Evolutionary conservation across 1,140 invertebrate genomes (phyloP).

Genomic region (Drosophila watanabei): DNA sequence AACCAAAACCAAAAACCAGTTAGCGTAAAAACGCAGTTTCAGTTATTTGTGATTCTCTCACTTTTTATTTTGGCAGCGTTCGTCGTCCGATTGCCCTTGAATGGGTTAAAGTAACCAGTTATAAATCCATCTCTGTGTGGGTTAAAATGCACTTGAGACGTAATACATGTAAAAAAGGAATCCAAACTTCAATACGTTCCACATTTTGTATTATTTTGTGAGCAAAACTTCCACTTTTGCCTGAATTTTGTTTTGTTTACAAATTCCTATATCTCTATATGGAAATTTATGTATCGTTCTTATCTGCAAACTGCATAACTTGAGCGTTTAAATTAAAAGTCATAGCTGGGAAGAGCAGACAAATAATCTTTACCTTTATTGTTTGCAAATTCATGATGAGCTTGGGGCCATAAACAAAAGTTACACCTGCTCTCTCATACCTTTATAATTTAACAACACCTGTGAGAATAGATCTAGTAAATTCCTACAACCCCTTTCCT

Average conservation of each 20-base stretch:
- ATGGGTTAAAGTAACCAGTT: conserved; percentile 68
- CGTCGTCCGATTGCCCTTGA: conserved; percentile 44
- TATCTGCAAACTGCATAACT: conserved; percentile 36
- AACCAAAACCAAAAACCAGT: conserved; percentile 38
- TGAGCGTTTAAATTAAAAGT: conserved; percentile 23
- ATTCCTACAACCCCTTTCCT: background rate
- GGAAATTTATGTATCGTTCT: conserved; percentile 26
- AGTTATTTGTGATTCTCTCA: conserved; percentile 15
- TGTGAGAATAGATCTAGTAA: background rate
- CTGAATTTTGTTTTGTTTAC: conserved; percentile 22
- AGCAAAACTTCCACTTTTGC: background rate
- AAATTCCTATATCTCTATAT: conserved; percentile 19
- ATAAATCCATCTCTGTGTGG: conserved; percentile 26
- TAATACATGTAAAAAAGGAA: background rate
- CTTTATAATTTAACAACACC: too few species aligned
- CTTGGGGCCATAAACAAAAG: background rate
- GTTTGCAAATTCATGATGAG: conserved; percentile 36
- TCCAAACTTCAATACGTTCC: background rate
- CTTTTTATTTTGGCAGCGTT: conserved; percentile 29
- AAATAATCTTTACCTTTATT: conserved; percentile 34
- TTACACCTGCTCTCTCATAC: background rate
- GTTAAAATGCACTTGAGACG: conserved; percentile 27
- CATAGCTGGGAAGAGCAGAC: background rate
- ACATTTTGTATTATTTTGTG: background rate
- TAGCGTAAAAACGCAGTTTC: conserved; percentile 41